Evolutionary conservation across 92 coral and sea anemone species (phyloP).

Genomic region (Parazoanthus darwini): DNA sequence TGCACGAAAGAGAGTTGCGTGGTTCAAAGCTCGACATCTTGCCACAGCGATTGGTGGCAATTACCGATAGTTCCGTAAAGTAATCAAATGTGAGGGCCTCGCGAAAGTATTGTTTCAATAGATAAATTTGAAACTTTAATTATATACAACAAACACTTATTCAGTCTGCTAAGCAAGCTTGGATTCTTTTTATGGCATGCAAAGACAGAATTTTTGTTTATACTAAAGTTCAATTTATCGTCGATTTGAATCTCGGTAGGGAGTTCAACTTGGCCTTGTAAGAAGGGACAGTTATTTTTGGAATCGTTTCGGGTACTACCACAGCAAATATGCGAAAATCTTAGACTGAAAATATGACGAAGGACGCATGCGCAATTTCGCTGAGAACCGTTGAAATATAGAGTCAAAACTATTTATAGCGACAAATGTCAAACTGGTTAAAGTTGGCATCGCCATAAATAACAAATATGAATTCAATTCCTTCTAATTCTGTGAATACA

Average conservation of each 20-base stretch:
- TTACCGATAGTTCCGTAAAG: no score
- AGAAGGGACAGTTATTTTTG: background rate
- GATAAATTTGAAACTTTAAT: no score
- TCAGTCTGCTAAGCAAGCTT: background rate
- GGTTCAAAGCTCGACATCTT: background rate
- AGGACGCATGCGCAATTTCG: background rate
- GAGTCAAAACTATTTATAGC: background rate
- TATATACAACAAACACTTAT: background rate
- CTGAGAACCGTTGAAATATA: background rate
- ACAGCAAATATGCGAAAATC: no score
- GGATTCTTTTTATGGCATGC: background rate
- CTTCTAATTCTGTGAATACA: background rate
- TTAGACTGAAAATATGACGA: background rate
- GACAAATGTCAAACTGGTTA: background rate
- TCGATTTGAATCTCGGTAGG: background rate
- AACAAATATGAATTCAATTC: background rate
- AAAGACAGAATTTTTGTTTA: no score
- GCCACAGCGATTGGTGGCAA: background rate
- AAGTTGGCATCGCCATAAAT: background rate
- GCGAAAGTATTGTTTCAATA: background rate
- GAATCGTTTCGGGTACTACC: background rate
- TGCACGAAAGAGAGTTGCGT: no score
- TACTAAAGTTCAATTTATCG: background rate
- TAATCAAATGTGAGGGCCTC: background rate
- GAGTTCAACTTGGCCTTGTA: background rate